Conservation (phyloP, 2,797 vertebrate genomes). For the Molossus alvarezi region DNA sequence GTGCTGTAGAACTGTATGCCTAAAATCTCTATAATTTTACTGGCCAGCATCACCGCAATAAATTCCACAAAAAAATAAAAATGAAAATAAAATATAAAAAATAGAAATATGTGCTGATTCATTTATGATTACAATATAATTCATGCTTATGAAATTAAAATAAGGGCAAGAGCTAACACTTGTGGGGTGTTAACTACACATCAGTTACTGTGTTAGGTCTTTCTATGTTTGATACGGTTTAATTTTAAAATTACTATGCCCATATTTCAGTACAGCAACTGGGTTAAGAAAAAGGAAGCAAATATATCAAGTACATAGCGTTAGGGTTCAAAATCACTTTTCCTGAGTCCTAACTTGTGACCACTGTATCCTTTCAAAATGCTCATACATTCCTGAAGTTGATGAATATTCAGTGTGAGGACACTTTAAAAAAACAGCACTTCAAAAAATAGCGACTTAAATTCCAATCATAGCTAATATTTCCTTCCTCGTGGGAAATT, state of each 20-base stretch:
- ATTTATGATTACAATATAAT: background rate
- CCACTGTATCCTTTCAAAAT: conserved; percentile 7
- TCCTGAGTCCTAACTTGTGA: background rate
- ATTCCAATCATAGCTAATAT: conserved; percentile 65
- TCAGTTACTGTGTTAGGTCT: background rate
- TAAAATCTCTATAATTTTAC: no score
- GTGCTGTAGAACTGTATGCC: no score
- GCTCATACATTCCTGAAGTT: conserved; percentile 40
- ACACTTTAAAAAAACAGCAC: conserved; percentile 42
- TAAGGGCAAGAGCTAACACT: background rate
- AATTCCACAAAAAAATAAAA: no score
- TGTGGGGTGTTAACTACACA: background rate
- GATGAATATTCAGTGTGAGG: conserved; percentile 67
- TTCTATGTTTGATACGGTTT: background rate
- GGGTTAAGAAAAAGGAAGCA: background rate
- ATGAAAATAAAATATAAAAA: background rate
- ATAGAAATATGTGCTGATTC: background rate
- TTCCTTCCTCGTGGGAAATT: conserved; percentile 57
- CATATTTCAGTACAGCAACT: background rate
- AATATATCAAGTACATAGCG: background rate
- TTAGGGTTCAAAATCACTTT: background rate
- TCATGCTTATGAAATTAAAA: conserved; percentile 26
- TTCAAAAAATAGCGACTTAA: conserved; percentile 55
- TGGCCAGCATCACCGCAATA: no score
- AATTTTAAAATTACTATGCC: background rate